Evolutionary conservation across 2,113 vertebrate species (phyloP).

Genomic region (Bungarus multicinctus): DNA sequence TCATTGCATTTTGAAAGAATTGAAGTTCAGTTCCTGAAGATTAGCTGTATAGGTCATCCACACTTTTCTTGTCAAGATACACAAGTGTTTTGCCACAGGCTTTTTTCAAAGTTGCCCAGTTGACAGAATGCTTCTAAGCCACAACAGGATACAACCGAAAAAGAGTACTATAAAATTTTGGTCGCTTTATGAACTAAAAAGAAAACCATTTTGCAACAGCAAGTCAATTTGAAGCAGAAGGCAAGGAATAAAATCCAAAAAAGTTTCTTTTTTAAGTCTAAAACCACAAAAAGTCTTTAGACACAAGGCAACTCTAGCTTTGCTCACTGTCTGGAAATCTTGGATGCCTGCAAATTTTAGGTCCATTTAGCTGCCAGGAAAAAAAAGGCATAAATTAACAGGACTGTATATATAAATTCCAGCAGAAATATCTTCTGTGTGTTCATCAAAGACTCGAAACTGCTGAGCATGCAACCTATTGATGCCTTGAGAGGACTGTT

Average conservation of each 20-base stretch:
- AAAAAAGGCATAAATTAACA: neutral
- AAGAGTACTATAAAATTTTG: neutral
- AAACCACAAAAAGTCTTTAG: neutral
- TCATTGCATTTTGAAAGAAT: neutral
- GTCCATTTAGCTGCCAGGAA: neutral
- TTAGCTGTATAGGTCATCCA: neutral
- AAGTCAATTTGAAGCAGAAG: neutral
- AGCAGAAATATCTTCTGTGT: neutral
- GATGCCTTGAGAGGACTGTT: neutral
- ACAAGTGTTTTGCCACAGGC: neutral
- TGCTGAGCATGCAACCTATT: neutral
- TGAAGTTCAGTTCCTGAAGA: neutral
- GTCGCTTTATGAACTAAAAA: neutral
- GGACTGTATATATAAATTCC: neutral
- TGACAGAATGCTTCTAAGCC: neutral
- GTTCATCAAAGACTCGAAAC: neutral
- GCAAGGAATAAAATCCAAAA: neutral
- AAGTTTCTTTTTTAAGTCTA: neutral
- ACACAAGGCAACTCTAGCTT: neutral
- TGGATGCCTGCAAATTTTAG: neutral
- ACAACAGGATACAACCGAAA: neutral
- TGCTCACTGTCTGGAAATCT: neutral
- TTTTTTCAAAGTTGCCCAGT: neutral
- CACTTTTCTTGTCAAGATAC: neutral
- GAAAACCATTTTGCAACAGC: neutral